phyloP scores from a whole-genome alignment of 1,140 invertebrate species.

The Anoplophora glabripennis region DNA sequence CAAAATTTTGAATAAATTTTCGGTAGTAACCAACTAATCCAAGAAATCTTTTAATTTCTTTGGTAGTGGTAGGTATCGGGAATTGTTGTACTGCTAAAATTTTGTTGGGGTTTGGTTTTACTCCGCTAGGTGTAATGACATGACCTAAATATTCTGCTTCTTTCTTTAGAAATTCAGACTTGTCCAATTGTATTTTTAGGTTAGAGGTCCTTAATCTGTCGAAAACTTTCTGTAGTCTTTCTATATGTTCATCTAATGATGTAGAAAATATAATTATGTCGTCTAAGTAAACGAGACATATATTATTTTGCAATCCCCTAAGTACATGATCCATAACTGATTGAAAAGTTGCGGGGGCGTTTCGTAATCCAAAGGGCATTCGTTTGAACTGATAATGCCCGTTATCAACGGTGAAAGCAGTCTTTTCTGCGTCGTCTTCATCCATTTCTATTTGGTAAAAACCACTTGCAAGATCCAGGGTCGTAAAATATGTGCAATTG shows the following conservation, averaged over 20 bases:
- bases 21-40: slow-evolving; percentile 18
- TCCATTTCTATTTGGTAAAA: not conserved
- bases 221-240: slow-evolving; percentile 25
- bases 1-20: slow-evolving; percentile 31
- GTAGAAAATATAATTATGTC: slow-evolving; percentile 32
- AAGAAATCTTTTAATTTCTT: slow-evolving; percentile 13
- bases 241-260: slow-evolving; percentile 28
- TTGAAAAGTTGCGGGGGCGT: slow-evolving; percentile 48
- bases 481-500: not conserved
- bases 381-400: slow-evolving; percentile 43
- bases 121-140: slow-evolving; percentile 26
- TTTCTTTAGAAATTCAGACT: slow-evolving; percentile 35
- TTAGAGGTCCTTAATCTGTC: slow-evolving; percentile 20
- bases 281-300: slow-evolving; percentile 44
- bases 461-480: not conserved
- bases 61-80: slow-evolving; percentile 26
- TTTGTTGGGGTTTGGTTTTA: slow-evolving; percentile 35
- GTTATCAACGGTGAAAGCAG: not conserved
- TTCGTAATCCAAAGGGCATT: slow-evolving; percentile 49
- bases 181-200: slow-evolving; percentile 21
- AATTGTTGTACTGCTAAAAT: slow-evolving; percentile 31
- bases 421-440: not conserved
- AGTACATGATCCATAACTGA: slow-evolving; percentile 32
- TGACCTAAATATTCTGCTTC: slow-evolving; percentile 47
- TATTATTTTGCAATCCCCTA: slow-evolving; percentile 28